Evolutionary conservation across 2,113 vertebrate genomes (phyloP), one percentile per base, ranked within the genome.

Genomic region (Drymodes brunneopygia): DNA sequence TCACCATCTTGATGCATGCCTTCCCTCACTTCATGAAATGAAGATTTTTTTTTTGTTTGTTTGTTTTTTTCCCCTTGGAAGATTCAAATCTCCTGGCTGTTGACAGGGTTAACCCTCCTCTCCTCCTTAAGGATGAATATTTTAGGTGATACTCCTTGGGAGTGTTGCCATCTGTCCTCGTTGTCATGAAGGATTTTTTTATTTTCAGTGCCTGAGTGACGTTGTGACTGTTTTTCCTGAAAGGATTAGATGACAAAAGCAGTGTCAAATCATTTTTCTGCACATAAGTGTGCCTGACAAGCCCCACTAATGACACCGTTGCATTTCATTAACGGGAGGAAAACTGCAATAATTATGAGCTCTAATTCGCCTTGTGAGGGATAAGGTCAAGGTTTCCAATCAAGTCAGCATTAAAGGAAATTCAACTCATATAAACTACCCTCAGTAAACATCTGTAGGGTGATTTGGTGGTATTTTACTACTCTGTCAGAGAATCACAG

Each of bases 261-360:
- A 36, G 60, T 31, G 90, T 92, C 92, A 84, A n/a, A 86, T 97
- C 72, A 94, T 93, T 83, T 78, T 88, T 83, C 35, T 61, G 64
- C 86, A 35, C 72, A 2, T 40, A 72, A 95, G 23, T 35, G 69
- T 90, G 72, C 64, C 92, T 96, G 96, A 95, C 92, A 95, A 57
- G 95, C 93, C 88, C 95, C 61, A 15, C 94, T 96, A 94, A 95
- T 88, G 92, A 78, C 65, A 74, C 57, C 51, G 81, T 95, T 87
- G 78, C 79, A 28, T 90, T 86, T 95, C 71, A 92, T 96, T 94
- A 95, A 36, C 69, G 23, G 75, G 25, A 61, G 65, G 47, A 79
- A 79, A 95, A 81, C 58, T 23, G 60, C 23, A 86, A 56, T 92
- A 93, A 95, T 94, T 88, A 95, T 92, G 72, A 75, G 82, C 86